These are phyloP conservation scores for Oryzias javanicus DNA, from an alignment of 2,113 vertebrate species.

Conservation along the genomic window DNA sequence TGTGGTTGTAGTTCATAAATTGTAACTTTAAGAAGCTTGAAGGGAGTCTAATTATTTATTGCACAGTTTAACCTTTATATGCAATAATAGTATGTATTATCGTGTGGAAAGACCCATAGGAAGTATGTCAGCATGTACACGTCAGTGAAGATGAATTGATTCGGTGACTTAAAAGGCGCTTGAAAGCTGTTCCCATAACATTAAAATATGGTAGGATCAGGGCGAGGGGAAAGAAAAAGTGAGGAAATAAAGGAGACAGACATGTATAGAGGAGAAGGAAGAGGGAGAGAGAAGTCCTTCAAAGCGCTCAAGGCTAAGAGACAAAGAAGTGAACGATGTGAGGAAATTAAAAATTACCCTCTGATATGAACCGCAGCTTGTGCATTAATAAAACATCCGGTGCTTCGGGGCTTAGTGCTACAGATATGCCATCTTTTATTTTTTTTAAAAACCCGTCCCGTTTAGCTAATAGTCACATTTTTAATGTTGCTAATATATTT, in stretches of 20 bases:
- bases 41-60: too few species aligned
- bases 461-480: conserved; percentile 76
- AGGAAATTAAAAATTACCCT: conserved; percentile 85
- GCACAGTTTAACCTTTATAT: not conserved
- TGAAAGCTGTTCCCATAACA: conserved; percentile 62
- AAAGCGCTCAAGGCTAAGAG: conserved; percentile 58
- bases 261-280: conserved; percentile 8
- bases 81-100: not conserved
- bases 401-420: conserved; percentile 73
- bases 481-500: conserved; percentile 78
- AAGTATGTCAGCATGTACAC: conserved; percentile 10
- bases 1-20: too few species aligned
- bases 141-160: conserved; percentile 71
- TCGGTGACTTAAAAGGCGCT: conserved; percentile 69
- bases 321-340: conserved; percentile 78
- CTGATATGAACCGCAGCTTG: conserved; percentile 74
- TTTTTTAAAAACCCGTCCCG: conserved; percentile 73
- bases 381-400: conserved; percentile 84
- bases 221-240: conserved; percentile 11
- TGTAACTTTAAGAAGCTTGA: not conserved
- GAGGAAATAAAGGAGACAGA: conserved; percentile 31
- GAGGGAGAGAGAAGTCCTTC: conserved; percentile 47
- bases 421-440: conserved; percentile 77
- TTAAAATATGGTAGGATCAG: conserved; percentile 9
- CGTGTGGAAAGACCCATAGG: not conserved